A percentile compares a stretch with the other conserved stretches of the same genome.
Conservation (phyloP, 2,113 vertebrate genomes). For the Typhlomys cinereus region DNA sequence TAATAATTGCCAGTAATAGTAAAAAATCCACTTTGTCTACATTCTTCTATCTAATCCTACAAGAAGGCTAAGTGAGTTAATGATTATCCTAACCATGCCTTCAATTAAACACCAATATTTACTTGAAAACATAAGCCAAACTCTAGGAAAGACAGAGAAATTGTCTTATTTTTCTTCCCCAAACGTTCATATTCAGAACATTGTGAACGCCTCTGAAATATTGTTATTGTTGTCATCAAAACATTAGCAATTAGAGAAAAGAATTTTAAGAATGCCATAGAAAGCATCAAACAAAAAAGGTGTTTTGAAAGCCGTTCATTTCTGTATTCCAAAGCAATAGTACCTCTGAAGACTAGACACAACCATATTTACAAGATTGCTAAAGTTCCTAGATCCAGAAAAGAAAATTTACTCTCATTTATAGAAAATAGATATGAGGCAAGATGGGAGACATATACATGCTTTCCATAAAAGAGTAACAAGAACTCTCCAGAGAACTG, state of each 20-base stretch:
- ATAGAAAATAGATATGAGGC: not conserved
- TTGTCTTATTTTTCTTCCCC: not conserved
- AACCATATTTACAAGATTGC: not conserved
- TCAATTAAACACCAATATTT: not conserved
- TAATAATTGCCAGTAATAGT: no score
- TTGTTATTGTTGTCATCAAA: not conserved
- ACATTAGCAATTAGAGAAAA: not conserved
- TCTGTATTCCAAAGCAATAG: not conserved
- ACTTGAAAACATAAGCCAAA: not conserved
- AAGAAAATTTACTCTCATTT: not conserved
- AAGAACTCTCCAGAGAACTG: not conserved
- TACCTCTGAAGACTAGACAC: not conserved
- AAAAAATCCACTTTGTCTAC: not conserved
- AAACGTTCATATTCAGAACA: not conserved
- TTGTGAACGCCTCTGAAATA: not conserved
- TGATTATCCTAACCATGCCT: not conserved
- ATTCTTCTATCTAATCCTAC: not conserved
- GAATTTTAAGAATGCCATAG: not conserved
- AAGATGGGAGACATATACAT: not conserved
- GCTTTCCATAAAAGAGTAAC: not conserved
- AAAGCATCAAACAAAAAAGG: not conserved
- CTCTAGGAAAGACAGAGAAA: not conserved
- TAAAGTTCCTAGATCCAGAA: not conserved
- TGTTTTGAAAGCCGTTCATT: not conserved
- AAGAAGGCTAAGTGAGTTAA: not conserved